These are phyloP conservation scores for Cassiopea xamachana DNA, from an alignment of 30 jellyfish, hydroid and myxozoan genomes.

Conservation along the genomic window DNA sequence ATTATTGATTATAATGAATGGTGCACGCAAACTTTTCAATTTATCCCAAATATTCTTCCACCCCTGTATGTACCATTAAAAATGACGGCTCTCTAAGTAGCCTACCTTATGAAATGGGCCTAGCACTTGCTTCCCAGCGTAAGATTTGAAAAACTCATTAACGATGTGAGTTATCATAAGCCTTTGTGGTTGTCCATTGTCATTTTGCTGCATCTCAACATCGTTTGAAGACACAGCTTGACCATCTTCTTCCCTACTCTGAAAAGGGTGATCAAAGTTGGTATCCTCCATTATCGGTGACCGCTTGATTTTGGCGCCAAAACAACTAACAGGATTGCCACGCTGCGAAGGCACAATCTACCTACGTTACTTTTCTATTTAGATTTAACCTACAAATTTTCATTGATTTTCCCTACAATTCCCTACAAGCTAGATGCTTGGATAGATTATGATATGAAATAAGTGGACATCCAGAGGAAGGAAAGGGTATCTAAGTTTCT, in stretches of 20 bases:
- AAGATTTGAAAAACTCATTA: conserved; percentile 91
- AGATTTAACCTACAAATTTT: too few species aligned
- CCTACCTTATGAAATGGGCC: conserved; percentile 99
- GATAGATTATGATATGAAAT: too few species aligned
- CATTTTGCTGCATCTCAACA: conserved; percentile 2
- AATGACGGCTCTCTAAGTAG: not conserved
- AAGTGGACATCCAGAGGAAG: too few species aligned
- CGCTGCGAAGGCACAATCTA: too few species aligned
- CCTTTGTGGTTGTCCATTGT: conserved; percentile 35
- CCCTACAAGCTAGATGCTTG: too few species aligned
- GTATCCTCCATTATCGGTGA: conserved; percentile 22
- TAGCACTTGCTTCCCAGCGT: conserved; percentile 93
- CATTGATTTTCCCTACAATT: too few species aligned
- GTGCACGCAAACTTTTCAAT: too few species aligned
- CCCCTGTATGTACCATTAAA: too few species aligned
- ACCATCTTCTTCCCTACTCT: not conserved
- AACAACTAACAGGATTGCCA: not conserved
- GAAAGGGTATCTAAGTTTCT: too few species aligned
- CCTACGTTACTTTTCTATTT: too few species aligned
- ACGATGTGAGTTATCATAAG: conserved; percentile 86
- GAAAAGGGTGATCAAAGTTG: not conserved
- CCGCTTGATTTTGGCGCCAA: conserved; percentile 57
- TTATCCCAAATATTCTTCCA: too few species aligned
- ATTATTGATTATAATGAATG: too few species aligned
- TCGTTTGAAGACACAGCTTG: not conserved